Evolutionary conservation across 2,797 vertebrate genomes (phyloP).

Genomic region (Amazona ochrocephala): DNA sequence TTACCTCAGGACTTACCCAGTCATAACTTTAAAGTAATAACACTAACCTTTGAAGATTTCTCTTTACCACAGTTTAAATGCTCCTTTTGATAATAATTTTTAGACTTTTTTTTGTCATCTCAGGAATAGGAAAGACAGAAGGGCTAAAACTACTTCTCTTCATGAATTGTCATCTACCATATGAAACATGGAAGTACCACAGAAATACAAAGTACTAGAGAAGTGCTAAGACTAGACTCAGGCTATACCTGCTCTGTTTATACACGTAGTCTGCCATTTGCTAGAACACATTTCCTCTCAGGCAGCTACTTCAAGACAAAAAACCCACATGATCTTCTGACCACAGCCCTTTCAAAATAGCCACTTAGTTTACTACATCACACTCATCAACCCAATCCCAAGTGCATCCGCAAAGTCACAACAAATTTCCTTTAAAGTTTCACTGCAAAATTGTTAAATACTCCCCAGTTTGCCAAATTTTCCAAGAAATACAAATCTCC

Average conservation of each 20-base stretch:
- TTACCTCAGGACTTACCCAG: background rate
- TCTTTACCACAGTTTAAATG: background rate
- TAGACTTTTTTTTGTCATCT: background rate
- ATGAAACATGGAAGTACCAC: background rate
- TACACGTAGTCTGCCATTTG: background rate
- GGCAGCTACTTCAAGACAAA: background rate
- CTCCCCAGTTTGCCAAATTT: background rate
- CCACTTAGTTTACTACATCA: background rate
- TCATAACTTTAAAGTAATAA: background rate
- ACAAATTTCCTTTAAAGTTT: conserved; percentile 19
- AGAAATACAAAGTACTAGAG: background rate
- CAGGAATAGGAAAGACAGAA: background rate
- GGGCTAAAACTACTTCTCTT: background rate
- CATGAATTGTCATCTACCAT: background rate
- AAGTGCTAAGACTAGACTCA: background rate
- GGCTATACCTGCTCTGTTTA: background rate
- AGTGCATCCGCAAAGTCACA: background rate
- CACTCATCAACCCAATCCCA: background rate
- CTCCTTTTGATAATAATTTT: background rate
- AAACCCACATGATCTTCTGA: background rate
- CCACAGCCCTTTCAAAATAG: background rate
- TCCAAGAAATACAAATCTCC: conserved; percentile 19
- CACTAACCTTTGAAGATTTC: background rate
- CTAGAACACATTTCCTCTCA: background rate
- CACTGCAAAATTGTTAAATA: background rate